phyloP scores from a whole-genome alignment of 2,113 vertebrate genomes.

The Grammomys surdaster region DNA sequence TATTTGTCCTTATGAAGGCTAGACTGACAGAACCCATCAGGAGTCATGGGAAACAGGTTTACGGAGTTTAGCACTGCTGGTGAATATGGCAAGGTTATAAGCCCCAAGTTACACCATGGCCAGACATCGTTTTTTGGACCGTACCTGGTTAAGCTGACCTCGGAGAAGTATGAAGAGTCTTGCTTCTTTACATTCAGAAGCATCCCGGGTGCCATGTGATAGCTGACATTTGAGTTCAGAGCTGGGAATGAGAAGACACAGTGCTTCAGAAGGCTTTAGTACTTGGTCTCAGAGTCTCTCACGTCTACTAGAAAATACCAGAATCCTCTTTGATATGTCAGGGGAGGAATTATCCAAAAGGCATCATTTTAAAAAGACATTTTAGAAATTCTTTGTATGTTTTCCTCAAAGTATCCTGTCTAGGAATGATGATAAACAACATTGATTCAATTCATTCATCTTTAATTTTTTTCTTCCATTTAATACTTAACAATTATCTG shows the following conservation, averaged over 20 bases:
- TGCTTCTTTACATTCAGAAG: not conserved
- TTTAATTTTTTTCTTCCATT: conserved; percentile 19
- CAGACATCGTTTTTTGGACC: not conserved
- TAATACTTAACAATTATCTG: not conserved
- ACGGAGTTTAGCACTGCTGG: conserved; percentile 21
- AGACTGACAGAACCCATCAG: conserved; percentile 12
- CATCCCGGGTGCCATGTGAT: not conserved
- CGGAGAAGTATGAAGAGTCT: not conserved
- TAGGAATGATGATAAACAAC: not conserved
- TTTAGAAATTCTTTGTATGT: conserved; percentile 8
- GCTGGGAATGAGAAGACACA: not conserved
- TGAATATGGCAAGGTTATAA: not conserved
- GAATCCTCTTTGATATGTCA: not conserved
- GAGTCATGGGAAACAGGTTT: conserved; percentile 43
- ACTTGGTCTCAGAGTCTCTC: not conserved
- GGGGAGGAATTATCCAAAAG: not conserved
- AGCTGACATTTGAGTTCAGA: conserved; percentile 7
- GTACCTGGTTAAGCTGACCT: not conserved
- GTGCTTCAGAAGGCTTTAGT: not conserved
- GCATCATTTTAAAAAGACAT: conserved; percentile 36
- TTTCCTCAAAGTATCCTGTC: conserved; percentile 30
- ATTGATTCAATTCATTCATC: conserved; percentile 37
- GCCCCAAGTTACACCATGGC: not conserved
- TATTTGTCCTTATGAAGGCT: not conserved
- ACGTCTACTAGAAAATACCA: not conserved